Evolutionary conservation across 2,888 invertebrate species (phyloP), one percentile per base, ranked within the genome.

Genomic region (Strigamia transsilvanica): DNA sequence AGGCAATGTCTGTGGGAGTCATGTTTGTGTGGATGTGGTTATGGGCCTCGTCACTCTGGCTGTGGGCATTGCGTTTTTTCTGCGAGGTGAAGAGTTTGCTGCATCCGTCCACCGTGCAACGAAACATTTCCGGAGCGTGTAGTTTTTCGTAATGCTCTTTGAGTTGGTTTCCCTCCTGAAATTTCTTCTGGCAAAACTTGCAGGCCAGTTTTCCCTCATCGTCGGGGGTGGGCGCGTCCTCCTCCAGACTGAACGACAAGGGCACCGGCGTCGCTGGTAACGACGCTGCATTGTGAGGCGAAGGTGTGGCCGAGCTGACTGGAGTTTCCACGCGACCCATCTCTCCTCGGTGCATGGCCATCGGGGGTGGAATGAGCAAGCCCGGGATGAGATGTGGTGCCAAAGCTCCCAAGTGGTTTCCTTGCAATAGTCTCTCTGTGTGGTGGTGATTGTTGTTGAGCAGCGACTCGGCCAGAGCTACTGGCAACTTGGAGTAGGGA

Each of bases 1-100:
- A 82, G 15, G 82, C 77, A 15, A 34, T 41, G n/a, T 66, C 81
- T 5, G 18, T 41, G 6, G 32, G 81, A 18, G 2, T 66, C 18
- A 34, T 83, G 80, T 46, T 46, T 46, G 15, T 46, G 56, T 56
- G 15, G 56, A 18, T 56, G 56, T n/a, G 15, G 56, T 82, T 82
- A 84, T 91, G 91, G 32, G 91, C 87, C 83, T 89, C 88, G 84
- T 92, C 92, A 85, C 92, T 91, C 85, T 93, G 93, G 83, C 92
- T 92, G 88, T 94, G 94, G 80, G 92, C 90, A 87, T 94, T 94
- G 83, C 94, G 91, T 85, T 93, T 92, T 84, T 94, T 93, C 85
- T 93, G 90, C 13, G 94, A 94, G 83, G 93, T 92, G 88, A 94
- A 95, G 79, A 93, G 92, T 85, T 93, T 92, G 80, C 92, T 92